Base-by-base conservation (phyloP, 1,140 invertebrate species). In the Habropoda laboriosa region DNA sequence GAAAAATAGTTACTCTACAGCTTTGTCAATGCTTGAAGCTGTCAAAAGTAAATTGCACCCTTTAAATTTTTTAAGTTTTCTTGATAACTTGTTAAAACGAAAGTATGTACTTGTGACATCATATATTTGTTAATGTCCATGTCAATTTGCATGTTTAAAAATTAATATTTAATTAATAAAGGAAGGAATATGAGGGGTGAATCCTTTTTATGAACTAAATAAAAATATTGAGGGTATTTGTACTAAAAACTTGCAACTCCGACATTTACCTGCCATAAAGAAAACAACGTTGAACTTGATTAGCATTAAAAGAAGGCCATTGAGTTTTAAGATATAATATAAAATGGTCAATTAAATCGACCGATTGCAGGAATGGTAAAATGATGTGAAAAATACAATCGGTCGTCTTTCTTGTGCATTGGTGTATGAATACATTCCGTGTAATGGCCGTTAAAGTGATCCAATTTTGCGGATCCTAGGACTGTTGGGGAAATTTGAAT, bases 231-330 rank as follows among this genome's bases (percentile, higher is more conserved):
- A 68, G 47, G 49, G 57, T 27, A 86, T 87, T 87, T 87, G 85
- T 87, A 87, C 85, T 87, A 86, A 83, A 78, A 86, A 74, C 55
- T 71, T 72, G 47, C 35, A 78, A 78, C 70, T 61, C 30, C 47
- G 21, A 42, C 27, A 32, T 18, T 67, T 18, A 42, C 42, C 64
- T 49, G 32, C 12, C 55, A 64, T 5, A 51, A 38, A 38, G 21
- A 40, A 24, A 74, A n/a, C 35, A 72, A 73, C 24, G n/a, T 57
- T 32, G 40, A 24, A 68, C 13, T 76, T 72, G 21, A 85, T 75
- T 47, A 83, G 10, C 13, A 51, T 57, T 73, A 30, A 80, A 71
- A 57, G 70, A 78, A 68, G 68, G 55, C 68, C 68, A 79, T 64
- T 21, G 7, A 72, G 38, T 63, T 78, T 40, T 27, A 71, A 71